Evolutionary conservation across 2,888 invertebrate species (phyloP).

Genomic region (Drosophila parthenogenetica): DNA sequence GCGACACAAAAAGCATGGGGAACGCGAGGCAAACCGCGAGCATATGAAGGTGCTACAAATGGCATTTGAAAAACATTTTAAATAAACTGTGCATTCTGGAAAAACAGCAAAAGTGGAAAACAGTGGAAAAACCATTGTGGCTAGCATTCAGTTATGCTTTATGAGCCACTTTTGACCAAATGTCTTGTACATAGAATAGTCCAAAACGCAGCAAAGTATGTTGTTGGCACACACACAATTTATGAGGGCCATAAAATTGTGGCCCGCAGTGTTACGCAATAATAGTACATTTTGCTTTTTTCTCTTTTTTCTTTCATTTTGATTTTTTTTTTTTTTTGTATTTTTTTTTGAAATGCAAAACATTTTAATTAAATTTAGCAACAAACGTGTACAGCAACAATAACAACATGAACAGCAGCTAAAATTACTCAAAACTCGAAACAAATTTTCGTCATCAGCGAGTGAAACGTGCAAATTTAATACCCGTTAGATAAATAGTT

Average conservation of each 20-base stretch:
- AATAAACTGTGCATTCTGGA: slow-evolving; percentile 52
- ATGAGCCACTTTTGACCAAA: slow-evolving; percentile 58
- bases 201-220: slow-evolving; percentile 38
- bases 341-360: slow-evolving; percentile 33
- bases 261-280: slow-evolving; percentile 60
- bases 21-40: neutral
- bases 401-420: neutral
- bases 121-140: slow-evolving; percentile 19
- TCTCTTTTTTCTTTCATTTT: neutral
- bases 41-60: slow-evolving; percentile 8
- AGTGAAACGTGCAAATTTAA: slow-evolving; percentile 26
- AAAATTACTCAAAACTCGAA: slow-evolving; percentile 19
- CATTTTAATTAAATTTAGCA: slow-evolving; percentile 72
- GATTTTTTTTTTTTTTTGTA: neutral
- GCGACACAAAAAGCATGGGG: slow-evolving; percentile 45
- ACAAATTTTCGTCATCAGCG: slow-evolving; percentile 44
- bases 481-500: neutral
- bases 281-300: slow-evolving; percentile 2
- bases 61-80: slow-evolving; percentile 55
- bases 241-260: slow-evolving; percentile 57
- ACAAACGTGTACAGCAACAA: slow-evolving; percentile 21
- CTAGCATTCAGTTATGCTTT: slow-evolving; percentile 53
- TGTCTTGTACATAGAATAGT: slow-evolving; percentile 48
- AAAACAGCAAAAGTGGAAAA: slow-evolving; percentile 1
- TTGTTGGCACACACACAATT: slow-evolving; percentile 29